Evolutionary conservation across 2,888 invertebrate species (phyloP).

Genomic region (Pyralis farinalis): DNA sequence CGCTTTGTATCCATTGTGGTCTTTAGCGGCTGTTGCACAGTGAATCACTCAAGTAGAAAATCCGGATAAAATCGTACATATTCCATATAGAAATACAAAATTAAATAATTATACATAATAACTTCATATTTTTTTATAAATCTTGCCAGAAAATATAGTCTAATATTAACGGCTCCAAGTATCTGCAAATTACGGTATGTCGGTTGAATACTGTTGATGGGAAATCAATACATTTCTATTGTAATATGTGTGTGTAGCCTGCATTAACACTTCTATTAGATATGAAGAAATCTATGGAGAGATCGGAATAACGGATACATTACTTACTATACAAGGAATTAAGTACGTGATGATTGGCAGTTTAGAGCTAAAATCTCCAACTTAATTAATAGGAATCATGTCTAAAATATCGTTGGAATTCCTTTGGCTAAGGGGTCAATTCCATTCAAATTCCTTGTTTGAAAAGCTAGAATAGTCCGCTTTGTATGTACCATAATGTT

Average conservation of each 20-base stretch:
- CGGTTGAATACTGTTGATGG: slow-evolving; percentile 72
- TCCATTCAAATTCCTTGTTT: slow-evolving; percentile 37
- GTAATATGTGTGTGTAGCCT: slow-evolving; percentile 78
- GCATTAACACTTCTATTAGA: slow-evolving; percentile 65
- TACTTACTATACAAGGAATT: slow-evolving; percentile 75
- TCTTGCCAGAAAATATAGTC: slow-evolving; percentile 55
- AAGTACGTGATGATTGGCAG: slow-evolving; percentile 46
- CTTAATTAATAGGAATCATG: slow-evolving; percentile 1
- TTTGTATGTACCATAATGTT: slow-evolving; percentile 10
- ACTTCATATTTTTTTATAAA: slow-evolving; percentile 39
- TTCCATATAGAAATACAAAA: slow-evolving; percentile 28
- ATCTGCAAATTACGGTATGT: slow-evolving; percentile 77
- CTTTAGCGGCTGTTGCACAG: slow-evolving; percentile 63
- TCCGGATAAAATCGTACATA: slow-evolving; percentile 51
- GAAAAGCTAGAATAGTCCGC: background rate
- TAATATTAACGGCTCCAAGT: slow-evolving; percentile 72
- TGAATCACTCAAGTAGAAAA: slow-evolving; percentile 72
- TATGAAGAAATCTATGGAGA: slow-evolving; percentile 74
- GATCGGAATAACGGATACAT: slow-evolving; percentile 75
- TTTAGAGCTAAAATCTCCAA: slow-evolving; percentile 49
- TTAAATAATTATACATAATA: slow-evolving; percentile 28
- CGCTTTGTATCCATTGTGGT: slow-evolving; percentile 76
- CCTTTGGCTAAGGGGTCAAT: slow-evolving; percentile 38
- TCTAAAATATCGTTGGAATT: slow-evolving; percentile 3
- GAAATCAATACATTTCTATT: slow-evolving; percentile 77